Base-by-base conservation (phyloP, 2,888 invertebrate species). In the Sphaerolaimus hirsutus region DNA sequence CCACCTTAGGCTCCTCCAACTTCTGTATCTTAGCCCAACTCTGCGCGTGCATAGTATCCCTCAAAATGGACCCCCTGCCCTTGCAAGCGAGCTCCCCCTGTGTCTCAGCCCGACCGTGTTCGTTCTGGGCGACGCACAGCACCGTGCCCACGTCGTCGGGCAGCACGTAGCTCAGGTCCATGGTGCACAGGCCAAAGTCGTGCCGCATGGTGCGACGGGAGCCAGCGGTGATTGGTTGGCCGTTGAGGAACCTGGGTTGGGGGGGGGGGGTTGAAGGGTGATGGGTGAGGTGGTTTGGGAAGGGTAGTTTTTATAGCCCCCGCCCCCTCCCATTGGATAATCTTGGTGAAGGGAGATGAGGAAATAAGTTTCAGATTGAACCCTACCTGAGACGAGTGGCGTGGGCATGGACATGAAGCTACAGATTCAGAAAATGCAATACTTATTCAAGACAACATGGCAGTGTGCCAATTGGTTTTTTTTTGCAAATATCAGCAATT, bases 131-230 rank as follows among this genome's bases (percentile, higher is more conserved):
- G 64, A 82, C 81, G 71, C 86, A 86, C 48, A 45, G 35, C 65
- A 66, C 81, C 51, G 84, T 74, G 40, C 84, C 86, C 46, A 82
- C 81, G 66, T 87, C 84, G 68, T 86, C 82, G 52, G 79, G 77
- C 59, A 84, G 81, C 0, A 79, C 75, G 58, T 81, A 80, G 48
- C 72, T 76, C 50, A 87, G 74, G 61, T 87, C 86, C 56, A 97
- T 70, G 21, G 84, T 77, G 4, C 91, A 82, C 59, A 81, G 83
- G 47, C 93, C 91, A 66, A 97, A 91, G 66, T 97, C 91, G 61
- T 81, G 43, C 80, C 79, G 47, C 23, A 58, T 52, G 19, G 52
- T 50, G 38, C 55, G 46, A 36, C 60, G 51, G 44, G 54, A 58
- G 32, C 55, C 54, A 29, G 54, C 75, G 2, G 81, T 81, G 55